phyloP scores from a whole-genome alignment of 2,113 vertebrate species.

The Gambusia affinis region DNA sequence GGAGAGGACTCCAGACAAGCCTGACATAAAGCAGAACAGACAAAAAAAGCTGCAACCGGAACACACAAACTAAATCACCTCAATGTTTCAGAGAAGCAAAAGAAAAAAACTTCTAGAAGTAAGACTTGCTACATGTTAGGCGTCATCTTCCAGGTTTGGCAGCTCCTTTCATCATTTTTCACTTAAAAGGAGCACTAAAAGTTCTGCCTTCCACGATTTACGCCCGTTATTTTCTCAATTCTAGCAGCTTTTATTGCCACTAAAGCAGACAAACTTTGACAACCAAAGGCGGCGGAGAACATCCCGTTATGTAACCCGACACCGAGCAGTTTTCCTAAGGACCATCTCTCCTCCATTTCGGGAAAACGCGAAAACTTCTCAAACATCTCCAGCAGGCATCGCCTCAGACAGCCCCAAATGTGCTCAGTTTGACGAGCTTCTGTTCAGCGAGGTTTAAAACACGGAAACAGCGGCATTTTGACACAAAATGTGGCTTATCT shows the following conservation, averaged over 20 bases:
- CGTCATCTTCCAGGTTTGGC: no score
- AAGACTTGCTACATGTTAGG: no score
- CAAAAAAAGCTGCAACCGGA: conserved; percentile 22
- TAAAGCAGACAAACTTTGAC: conserved; percentile 44
- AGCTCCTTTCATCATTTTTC: neutral
- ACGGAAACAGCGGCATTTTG: conserved; percentile 33
- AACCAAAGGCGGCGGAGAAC: conserved; percentile 15
- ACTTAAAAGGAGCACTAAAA: neutral
- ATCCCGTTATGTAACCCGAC: conserved; percentile 63
- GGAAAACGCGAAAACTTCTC: neutral
- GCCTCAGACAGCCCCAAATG: neutral
- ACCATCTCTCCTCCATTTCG: neutral
- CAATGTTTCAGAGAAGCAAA: neutral
- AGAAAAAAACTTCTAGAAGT: no score
- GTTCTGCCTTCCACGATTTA: neutral
- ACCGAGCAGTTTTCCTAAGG: neutral
- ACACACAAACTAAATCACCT: neutral
- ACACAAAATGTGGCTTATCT: neutral
- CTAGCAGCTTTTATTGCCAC: conserved; percentile 1
- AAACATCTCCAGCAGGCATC: neutral
- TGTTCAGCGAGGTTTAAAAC: neutral
- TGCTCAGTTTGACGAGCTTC: neutral
- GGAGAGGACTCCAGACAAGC: conserved; percentile 14
- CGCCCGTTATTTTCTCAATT: conserved; percentile 1
- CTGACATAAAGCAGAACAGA: conserved; percentile 1